phyloP scores from a whole-genome alignment of 1,140 invertebrate species.

The Neotoxoptera formosana region DNA sequence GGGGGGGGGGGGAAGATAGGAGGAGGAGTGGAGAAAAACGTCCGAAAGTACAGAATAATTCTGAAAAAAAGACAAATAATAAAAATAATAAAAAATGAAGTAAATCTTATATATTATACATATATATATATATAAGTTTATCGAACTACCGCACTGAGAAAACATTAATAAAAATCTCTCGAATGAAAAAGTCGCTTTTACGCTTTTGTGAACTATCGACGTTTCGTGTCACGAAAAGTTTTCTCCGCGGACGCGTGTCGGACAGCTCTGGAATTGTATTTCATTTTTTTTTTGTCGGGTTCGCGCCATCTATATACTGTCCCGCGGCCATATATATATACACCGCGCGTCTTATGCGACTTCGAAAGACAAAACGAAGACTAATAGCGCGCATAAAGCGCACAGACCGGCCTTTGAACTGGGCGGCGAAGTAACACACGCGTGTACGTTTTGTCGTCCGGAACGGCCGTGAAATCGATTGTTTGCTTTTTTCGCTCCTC shows the following conservation, averaged over 20 bases:
- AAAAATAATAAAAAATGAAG: neutral
- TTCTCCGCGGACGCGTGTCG: neutral
- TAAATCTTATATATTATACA: neutral
- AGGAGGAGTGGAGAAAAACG: neutral
- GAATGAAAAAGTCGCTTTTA: neutral
- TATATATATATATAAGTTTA: neutral
- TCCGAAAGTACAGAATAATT: neutral
- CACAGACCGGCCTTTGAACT: neutral
- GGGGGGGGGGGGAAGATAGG: neutral
- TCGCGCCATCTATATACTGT: neutral
- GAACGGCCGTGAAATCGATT: neutral
- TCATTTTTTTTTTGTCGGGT: neutral
- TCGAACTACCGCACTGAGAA: neutral
- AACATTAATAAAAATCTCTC: constrained; percentile 32
- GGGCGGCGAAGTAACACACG: neutral
- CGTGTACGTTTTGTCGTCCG: neutral
- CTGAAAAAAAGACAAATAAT: neutral
- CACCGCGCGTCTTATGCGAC: neutral
- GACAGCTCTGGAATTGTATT: constrained; percentile 10
- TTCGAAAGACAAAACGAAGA: constrained; percentile 29
- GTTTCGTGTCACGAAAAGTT: constrained; percentile 39
- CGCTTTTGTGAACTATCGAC: constrained; percentile 25
- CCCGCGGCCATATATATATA: neutral
- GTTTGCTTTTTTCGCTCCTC: neutral
- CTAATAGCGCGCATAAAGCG: neutral